Evolutionary conservation across 2,888 invertebrate species (phyloP).

Genomic region (Caenorhabditis macrosperma): DNA sequence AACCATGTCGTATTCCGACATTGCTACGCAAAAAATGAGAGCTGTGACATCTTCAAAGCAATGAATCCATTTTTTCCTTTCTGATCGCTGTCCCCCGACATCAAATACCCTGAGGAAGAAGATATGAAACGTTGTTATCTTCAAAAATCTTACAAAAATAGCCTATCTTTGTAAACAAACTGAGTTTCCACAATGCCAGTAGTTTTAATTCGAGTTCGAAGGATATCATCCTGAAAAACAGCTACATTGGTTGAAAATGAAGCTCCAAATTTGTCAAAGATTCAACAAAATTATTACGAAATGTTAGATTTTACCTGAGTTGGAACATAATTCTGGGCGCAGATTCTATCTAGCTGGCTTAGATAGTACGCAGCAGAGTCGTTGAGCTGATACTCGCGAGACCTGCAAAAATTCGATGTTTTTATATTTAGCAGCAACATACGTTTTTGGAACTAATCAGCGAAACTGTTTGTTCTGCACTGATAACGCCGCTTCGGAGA

Average conservation of each 20-base stretch:
- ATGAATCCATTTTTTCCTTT: conserved; percentile 60
- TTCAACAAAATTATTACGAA: background rate
- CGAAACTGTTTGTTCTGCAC: no score
- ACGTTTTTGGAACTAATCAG: no score
- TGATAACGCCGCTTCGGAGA: no score
- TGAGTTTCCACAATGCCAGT: conserved; percentile 53
- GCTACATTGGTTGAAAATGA: no score
- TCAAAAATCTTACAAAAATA: conserved; percentile 29
- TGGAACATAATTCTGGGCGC: conserved; percentile 46
- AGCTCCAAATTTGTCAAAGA: no score
- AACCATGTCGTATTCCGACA: conserved; percentile 60
- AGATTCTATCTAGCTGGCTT: conserved; percentile 54
- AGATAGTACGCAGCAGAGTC: conserved; percentile 61
- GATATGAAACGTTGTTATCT: no score
- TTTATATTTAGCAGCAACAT: no score
- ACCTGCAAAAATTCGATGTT: conserved; percentile 14
- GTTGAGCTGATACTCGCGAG: conserved; percentile 58
- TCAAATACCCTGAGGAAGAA: conserved; percentile 57
- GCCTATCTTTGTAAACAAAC: conserved; percentile 44
- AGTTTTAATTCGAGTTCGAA: conserved; percentile 55
- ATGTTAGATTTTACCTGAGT: conserved; percentile 29
- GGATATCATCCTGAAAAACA: conserved; percentile 42
- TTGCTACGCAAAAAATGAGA: conserved; percentile 58
- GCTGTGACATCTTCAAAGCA: conserved; percentile 58
- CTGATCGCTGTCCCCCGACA: conserved; percentile 60